Evolutionary conservation across 2,113 vertebrate genomes (phyloP), one percentile per base, ranked within the genome.

Genomic region (Taxidea taxus): DNA sequence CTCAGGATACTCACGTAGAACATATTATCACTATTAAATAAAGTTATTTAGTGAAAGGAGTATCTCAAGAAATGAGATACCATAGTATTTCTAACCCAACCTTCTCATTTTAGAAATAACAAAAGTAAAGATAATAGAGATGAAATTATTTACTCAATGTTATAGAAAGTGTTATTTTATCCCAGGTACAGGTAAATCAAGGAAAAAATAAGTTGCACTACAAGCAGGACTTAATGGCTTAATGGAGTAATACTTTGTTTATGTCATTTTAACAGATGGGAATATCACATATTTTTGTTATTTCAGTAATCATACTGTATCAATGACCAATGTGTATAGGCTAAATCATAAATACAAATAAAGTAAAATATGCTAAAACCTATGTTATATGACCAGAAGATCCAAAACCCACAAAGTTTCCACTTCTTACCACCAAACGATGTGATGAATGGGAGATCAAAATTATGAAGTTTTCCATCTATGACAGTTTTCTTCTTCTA

Each of bases 301-400:
- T 75, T 86, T 95, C 37, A 89, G 42, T 75, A 56, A 83, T 83
- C 37, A 83, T 18, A 87, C 77, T 60, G 29, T 62, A 88, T 44
- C 47, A 16, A 68, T 85, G 49, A 62, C 5, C 21, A 58, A 60
- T 20, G 23, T 37, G 9, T 54, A 90, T 27, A 70, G 54, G 64
- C 78, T 86, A 94, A 91, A 56, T 31, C 84, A 85, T 66, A 88
- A 91, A 62, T 39, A 91, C 31, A 92, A 94, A 68, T 81, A 27
- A 82, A 81, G 13, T 29, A 83, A 86, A 81, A 70, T 7, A 87
- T 10, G 62, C 4, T 44, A 92, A 62, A 88, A 56, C 16, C 51
- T 70, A 96, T 70, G 12, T 64, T 87, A 58, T 70, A 84, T 64
- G 10, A 87, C 31, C 29, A 91, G 39, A 4, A 74, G 18, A 42